Evolutionary conservation across 2,113 vertebrate species (phyloP), one percentile per base, ranked within the genome.

Genomic region (Cololabis saira): DNA sequence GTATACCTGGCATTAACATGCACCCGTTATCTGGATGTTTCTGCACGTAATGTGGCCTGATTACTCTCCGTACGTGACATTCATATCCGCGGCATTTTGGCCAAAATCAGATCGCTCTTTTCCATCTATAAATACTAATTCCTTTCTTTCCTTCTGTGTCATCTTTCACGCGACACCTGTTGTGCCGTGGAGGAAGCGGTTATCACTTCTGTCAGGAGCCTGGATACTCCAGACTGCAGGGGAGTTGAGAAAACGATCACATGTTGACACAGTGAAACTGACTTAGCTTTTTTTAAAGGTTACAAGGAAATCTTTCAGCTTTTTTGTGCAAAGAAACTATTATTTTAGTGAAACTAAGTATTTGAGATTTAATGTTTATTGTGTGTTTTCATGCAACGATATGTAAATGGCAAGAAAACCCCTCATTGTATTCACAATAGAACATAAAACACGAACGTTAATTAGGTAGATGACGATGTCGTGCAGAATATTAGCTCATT

Each of bases 41-140:
- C 56, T 55, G 65, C 33, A 45, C 78, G 60, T 33, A 64, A 82
- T 84, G 76, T 62, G 74, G 73, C 65, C 14, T 33, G 68, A 84
- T 82, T 78, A 82, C 71, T 63, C 74, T 87, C 84, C 84, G 71
- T 59, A 75, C 65, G 37, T 79, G 72, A 73, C 72, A 74, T 82
- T 80, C 49, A 77, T 71, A 74, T 82, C 62, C 76, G 30, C 19
- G 11, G 33, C 4, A 14, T 65, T 77, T 10, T 10, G 21, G 37
- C 52, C 30, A 15, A 50, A 56, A 74, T 68, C 61, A 54, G 48
- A 71, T 60, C 43, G 47, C 14, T 54, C 44, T 82, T 54, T 57
- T 65, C 15, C n/a, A 37, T 65, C 37, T 59, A 50, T 33, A 41
- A 5, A 49, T 48, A 24, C 63, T 40, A 33, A 75, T 51, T n/a